Evolutionary conservation across 2,888 invertebrate genomes (phyloP), one percentile per base, ranked within the genome.

Genomic region (Xestobium rufovillosum): DNA sequence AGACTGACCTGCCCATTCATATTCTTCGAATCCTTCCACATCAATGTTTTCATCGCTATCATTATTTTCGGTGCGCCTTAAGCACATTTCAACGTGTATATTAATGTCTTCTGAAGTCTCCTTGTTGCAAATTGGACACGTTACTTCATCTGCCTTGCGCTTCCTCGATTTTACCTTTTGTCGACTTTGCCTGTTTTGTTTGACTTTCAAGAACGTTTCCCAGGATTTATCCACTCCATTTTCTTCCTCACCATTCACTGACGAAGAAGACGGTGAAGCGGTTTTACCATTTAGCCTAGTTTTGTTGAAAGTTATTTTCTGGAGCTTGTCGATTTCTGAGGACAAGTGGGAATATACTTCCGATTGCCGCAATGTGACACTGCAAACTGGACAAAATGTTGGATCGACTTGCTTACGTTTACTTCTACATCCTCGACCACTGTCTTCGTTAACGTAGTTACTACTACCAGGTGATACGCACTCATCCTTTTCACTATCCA

Each of bases 1-100:
- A 56, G 85, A 83, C 61, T 91, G 84, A 0, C 90, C 90, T 15
- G 90, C 88, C 92, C 92, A 92, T 57, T 86, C 84, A 63, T 92
- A 94, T 58, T 90, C 90, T 48, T 90, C 84, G 57, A 72, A 81
- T 25, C 80, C 82, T 68, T 84, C 85, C 1, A 85, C 85, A 63
- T 88, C 89, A 38, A 88, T 87, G 40, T 80, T 82, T 55, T 84
- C 85, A 43, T 85, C 85, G 44, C 56, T 57, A 16, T 55, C 59
- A n/a, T 60, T 60, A n/a, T 51, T 47, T 44, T 65, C 65, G 59
- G 68, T 65, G 67, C 67, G 64, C 50, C 63, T 59, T 34, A 86
- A 65, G 57, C 85, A 85, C 36, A 80, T 59, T 67, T 82, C 75
- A 44, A 80, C 73, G 69, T 91, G 78, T 58, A 82, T 64, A 64